Evolutionary conservation across 2,113 vertebrate species (phyloP), one percentile per base, ranked within the genome.

Genomic region (Rhynchopsitta pachyrhyncha): DNA sequence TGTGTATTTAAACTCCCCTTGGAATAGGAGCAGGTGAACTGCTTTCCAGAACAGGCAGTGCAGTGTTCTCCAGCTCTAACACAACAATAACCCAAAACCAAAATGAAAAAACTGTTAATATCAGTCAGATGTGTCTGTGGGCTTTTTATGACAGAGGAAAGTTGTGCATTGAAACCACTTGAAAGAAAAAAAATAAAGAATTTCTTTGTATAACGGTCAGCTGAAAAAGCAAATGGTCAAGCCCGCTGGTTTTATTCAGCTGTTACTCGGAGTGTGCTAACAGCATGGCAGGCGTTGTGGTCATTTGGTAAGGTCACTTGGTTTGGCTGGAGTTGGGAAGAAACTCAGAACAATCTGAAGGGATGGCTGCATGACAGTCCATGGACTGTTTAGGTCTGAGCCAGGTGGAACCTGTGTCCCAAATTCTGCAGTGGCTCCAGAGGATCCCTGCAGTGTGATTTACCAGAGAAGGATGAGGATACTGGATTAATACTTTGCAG

Each of bases 181-280:
- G 42, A 64, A 1, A 55, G 29, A 37, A 76, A 63, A 70, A 24
- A 8, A 50, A 53, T 37, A 37, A 17, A 66, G 46, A 63, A 85
- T 71, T 91, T 52, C 50, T 88, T 57, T 69, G 89, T 71, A 85
- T 68, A 49, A 69, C 3, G 68, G 53, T 89, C 59, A 69, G 59
- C 93, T 95, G 86, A 66, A 90, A 95, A 95, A 94, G 71, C 86
- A 83, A 75, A 66, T 37, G 90, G 70, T 82, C 12, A 75, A 94
- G 77, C 46, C 55, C 62, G 39, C 76, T 74, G 68, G 46, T 75
- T 95, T 93, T 79, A 83, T 82, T 95, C 52, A 28, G 92, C 78
- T 92, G 88, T 42, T 88, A 44, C 46, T 63, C 19, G 14, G 31
- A n/a, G 84, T 8, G 13, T 1, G 3, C 33, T 63, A 22, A 10